phyloP scores from a whole-genome alignment of 2,113 vertebrate genomes.

The Calcarius ornatus region DNA sequence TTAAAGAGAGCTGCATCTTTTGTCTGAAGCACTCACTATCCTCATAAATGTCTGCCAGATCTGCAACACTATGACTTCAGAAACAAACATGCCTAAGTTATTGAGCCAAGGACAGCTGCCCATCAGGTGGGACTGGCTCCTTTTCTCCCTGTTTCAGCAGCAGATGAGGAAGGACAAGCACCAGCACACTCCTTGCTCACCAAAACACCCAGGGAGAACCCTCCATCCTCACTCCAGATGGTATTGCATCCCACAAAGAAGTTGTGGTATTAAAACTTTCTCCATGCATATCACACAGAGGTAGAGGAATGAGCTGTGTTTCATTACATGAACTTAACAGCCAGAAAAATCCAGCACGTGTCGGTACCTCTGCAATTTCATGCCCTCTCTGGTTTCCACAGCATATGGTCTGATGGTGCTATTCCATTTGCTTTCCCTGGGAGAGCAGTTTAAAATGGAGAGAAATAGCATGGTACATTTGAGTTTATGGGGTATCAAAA shows the following conservation, averaged over 20 bases:
- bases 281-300: background rate
- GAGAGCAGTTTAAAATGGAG: slow-evolving; percentile 54
- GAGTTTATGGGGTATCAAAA: slow-evolving; percentile 72
- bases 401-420: slow-evolving; percentile 64
- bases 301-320: background rate
- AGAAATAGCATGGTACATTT: slow-evolving; percentile 67
- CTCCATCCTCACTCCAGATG: background rate
- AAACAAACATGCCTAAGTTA: background rate
- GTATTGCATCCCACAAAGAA: background rate
- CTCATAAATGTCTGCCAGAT: background rate
- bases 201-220: background rate
- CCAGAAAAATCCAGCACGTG: background rate
- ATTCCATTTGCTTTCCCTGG: slow-evolving; percentile 38
- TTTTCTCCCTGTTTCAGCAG: background rate
- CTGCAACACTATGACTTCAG: background rate
- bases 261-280: background rate
- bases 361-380: background rate
- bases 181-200: background rate
- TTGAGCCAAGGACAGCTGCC: background rate
- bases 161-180: background rate
- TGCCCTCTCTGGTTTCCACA: slow-evolving; percentile 27
- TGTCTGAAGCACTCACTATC: background rate
- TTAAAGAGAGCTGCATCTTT: background rate
- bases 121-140: accelerated
- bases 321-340: slow-evolving; percentile 14